phyloP scores from a whole-genome alignment of 1,140 invertebrate genomes.

The Aphelinus atriplicis region DNA sequence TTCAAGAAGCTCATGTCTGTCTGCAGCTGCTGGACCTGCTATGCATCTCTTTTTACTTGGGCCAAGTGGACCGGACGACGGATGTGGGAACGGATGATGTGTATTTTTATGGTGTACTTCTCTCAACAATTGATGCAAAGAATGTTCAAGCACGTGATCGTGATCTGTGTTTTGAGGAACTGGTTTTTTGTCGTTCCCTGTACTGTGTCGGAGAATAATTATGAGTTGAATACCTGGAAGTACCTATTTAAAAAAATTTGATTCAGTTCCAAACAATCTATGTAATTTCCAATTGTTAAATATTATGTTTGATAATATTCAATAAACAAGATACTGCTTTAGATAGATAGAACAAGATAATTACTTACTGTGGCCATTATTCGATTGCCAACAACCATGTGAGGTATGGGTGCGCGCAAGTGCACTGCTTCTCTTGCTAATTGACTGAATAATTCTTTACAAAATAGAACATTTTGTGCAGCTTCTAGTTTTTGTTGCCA shows the following conservation, averaged over 20 bases:
- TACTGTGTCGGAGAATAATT: slow-evolving; percentile 83
- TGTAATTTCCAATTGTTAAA: neutral
- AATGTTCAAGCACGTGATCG: slow-evolving; percentile 96
- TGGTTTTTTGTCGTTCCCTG: slow-evolving; percentile 72
- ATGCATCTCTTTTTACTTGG: slow-evolving; percentile 89
- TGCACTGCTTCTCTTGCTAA: slow-evolving; percentile 95
- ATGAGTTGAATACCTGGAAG: slow-evolving; percentile 91
- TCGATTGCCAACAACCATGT: slow-evolving; percentile 96
- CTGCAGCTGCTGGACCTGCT: slow-evolving; percentile 89
- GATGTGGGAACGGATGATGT: slow-evolving; percentile 93
- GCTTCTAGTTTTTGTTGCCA: slow-evolving; percentile 96
- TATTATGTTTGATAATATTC: neutral
- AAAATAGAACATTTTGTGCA: slow-evolving; percentile 97
- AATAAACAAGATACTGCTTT: too few species aligned
- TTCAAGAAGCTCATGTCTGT: slow-evolving; percentile 85
- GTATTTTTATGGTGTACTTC: slow-evolving; percentile 93
- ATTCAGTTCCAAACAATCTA: slow-evolving; percentile 11
- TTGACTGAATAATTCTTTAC: slow-evolving; percentile 96
- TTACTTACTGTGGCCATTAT: slow-evolving; percentile 87
- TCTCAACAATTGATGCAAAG: slow-evolving; percentile 90
- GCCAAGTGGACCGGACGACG: slow-evolving; percentile 89
- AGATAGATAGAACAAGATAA: neutral
- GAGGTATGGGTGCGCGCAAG: slow-evolving; percentile 90
- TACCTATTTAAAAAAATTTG: slow-evolving; percentile 69
- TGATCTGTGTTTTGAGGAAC: slow-evolving; percentile 78